These are phyloP conservation scores for Zalophus californianus DNA, from an alignment of 2,797 vertebrate species.

Conservation along the genomic window DNA sequence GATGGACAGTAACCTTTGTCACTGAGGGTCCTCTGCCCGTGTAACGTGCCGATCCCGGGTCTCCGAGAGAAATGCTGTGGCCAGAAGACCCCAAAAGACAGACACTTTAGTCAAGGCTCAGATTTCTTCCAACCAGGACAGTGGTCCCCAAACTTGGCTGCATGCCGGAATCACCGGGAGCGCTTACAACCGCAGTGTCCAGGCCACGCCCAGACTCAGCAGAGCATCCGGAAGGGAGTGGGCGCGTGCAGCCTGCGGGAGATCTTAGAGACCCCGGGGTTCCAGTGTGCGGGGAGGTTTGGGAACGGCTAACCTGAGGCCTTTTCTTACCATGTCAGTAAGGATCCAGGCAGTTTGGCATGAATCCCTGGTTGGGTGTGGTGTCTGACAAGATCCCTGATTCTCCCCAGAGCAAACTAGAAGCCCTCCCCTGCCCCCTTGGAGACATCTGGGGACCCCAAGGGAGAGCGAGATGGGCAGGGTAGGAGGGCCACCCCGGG, in stretches of 20 bases:
- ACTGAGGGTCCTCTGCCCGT: neutral
- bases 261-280: neutral
- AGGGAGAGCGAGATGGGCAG: neutral
- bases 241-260: neutral
- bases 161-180: neutral
- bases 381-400: neutral
- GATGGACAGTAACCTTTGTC: too few relatives aligned
- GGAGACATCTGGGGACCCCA: neutral
- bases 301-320: neutral
- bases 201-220: fast-evolving
- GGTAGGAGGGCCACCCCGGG: too few relatives aligned
- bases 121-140: neutral
- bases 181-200: fast-evolving
- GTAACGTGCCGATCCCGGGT: neutral
- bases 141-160: neutral
- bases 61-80: neutral
- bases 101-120: neutral
- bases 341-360: neutral
- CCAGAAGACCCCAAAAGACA: neutral
- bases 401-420: neutral
- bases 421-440: neutral
- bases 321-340: neutral
- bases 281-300: neutral
- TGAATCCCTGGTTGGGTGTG: fast-evolving
- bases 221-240: neutral